Percentiles rank a stretch among this genome's conserved stretches.
These are phyloP conservation scores for Lamellibrachia luymesi DNA, from an alignment of 1,140 invertebrate genomes.

Conservation along the genomic window DNA sequence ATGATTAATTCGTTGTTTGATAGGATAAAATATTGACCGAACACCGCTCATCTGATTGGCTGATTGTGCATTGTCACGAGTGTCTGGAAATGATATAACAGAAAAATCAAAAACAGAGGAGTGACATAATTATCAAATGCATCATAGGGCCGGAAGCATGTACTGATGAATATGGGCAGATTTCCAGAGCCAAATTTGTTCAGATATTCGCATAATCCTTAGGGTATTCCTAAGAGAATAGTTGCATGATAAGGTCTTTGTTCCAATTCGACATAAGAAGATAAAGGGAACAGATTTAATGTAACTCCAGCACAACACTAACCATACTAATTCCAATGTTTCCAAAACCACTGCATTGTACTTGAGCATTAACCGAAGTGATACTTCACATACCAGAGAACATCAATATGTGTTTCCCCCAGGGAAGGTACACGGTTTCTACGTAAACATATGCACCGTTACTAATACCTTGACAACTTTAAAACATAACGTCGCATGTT, in stretches of 20 bases:
- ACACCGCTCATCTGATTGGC: background rate
- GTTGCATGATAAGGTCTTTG: background rate
- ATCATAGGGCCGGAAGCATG: background rate
- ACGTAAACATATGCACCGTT: too few species aligned
- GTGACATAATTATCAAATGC: background rate
- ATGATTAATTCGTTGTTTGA: background rate
- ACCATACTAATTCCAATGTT: too few species aligned
- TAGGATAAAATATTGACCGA: background rate
- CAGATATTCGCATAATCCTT: background rate
- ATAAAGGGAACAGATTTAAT: background rate
- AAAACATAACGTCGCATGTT: too few species aligned
- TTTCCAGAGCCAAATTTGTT: background rate
- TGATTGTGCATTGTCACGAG: background rate
- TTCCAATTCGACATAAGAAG: too few species aligned
- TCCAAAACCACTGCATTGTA: too few species aligned
- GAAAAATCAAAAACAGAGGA: too few species aligned
- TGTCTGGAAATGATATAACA: background rate
- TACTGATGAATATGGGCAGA: background rate
- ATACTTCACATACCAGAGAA: too few species aligned
- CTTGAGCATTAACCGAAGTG: too few species aligned
- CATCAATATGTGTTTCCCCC: too few species aligned
- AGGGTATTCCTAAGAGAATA: background rate
- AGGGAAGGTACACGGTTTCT: too few species aligned
- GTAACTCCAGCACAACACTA: background rate
- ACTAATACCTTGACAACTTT: too few species aligned